Conservation (phyloP, 2,888 invertebrate species). For the Apeira syringaria region DNA sequence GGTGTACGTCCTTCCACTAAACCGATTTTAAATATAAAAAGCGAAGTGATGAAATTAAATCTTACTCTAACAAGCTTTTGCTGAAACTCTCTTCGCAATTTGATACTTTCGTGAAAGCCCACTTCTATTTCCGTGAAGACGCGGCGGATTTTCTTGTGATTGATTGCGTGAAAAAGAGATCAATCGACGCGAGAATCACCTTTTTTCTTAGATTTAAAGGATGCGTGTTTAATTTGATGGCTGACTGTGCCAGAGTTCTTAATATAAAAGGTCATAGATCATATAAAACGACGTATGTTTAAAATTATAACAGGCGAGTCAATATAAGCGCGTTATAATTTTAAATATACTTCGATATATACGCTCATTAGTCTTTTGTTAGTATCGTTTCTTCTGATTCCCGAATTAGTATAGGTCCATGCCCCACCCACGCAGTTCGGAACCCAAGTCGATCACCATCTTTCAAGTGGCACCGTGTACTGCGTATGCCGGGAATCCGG, state of each 20-base stretch:
- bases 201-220: slow-evolving; percentile 5
- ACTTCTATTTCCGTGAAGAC: slow-evolving; percentile 12
- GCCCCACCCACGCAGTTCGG: no score
- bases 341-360: no score
- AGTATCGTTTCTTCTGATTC: no score
- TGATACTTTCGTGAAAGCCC: slow-evolving; percentile 14
- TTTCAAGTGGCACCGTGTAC: no score
- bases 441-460: no score
- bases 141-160: slow-evolving; percentile 20
- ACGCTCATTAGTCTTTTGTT: no score
- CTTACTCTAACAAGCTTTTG: slow-evolving; percentile 1
- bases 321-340: no score
- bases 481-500: no score
- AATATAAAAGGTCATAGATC: neutral
- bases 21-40: neutral
- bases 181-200: slow-evolving; percentile 18
- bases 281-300: no score
- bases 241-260: neutral
- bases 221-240: slow-evolving; percentile 11
- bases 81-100: slow-evolving; percentile 3
- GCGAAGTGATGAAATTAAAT: neutral
- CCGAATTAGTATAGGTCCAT: no score
- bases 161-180: slow-evolving; percentile 18
- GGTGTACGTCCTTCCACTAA: neutral
- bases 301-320: no score